These are phyloP conservation scores for Mya arenaria DNA, from an alignment of 1,140 invertebrate species.

Conservation along the genomic window DNA sequence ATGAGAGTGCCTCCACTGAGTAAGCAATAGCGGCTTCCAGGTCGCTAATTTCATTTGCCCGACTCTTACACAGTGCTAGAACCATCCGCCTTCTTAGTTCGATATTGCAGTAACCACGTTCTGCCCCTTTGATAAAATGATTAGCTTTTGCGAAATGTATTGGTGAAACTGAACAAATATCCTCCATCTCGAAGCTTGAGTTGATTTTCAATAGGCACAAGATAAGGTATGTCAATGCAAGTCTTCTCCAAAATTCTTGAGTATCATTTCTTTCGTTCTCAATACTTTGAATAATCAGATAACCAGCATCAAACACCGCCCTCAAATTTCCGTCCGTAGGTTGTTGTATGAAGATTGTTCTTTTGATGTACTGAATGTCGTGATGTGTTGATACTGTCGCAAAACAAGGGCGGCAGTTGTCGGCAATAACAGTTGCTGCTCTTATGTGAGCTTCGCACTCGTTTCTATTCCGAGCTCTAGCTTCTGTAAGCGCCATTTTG, in stretches of 20 bases:
- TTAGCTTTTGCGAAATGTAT: neutral
- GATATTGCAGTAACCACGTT: neutral
- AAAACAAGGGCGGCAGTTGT: neutral
- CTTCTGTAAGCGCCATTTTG: slow-evolving; percentile 21
- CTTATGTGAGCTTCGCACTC: slow-evolving; percentile 8
- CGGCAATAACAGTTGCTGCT: neutral
- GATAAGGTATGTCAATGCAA: neutral
- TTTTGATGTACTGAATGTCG: slow-evolving; percentile 9
- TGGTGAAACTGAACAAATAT: neutral
- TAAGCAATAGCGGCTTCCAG: no score
- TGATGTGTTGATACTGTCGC: neutral
- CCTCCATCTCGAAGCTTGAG: neutral
- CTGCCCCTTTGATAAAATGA: neutral
- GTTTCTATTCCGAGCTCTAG: neutral
- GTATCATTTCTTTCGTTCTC: neutral
- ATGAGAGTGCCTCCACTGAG: no score
- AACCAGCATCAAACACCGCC: neutral
- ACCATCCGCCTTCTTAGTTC: slow-evolving; percentile 8
- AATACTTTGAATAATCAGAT: slow-evolving; percentile 6
- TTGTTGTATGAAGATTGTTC: neutral
- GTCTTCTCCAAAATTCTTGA: slow-evolving; percentile 15
- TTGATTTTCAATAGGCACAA: neutral
- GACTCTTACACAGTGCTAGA: neutral
- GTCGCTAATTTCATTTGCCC: no score
- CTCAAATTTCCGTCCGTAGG: neutral